Evolutionary conservation across 2,888 invertebrate genomes (phyloP).

Genomic region (Drosophila austrosaltans): DNA sequence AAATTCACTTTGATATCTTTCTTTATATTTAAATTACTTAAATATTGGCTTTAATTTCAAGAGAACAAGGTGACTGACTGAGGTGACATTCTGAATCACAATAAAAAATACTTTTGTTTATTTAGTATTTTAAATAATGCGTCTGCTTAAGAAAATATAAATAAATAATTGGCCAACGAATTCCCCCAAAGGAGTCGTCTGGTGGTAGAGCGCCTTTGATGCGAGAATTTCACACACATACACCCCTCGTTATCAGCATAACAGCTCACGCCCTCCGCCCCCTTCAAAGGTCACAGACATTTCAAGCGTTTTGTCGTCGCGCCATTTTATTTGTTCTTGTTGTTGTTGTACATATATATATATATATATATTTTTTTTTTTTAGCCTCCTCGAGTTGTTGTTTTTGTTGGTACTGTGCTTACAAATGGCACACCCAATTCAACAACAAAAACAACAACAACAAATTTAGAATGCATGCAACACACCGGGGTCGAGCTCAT

Average conservation of each 20-base stretch:
- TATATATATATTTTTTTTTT: constrained; percentile 36
- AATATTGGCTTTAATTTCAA: not conserved
- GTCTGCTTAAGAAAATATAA: constrained; percentile 50
- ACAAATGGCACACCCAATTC: constrained; percentile 46
- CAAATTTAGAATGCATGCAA: constrained; percentile 52
- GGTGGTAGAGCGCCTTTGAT: constrained; percentile 39
- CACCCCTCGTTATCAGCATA: not conserved
- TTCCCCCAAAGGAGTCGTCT: constrained; percentile 59
- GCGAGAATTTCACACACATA: constrained; percentile 4
- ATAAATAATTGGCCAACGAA: constrained; percentile 45
- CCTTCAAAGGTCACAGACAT: constrained; percentile 72
- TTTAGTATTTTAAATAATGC: constrained; percentile 64
- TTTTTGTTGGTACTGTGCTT: constrained; percentile 29
- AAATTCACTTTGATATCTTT: too few species aligned
- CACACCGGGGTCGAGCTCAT: constrained; percentile 40
- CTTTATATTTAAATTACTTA: too few species aligned
- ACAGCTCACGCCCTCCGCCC: not conserved
- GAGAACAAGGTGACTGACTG: not conserved
- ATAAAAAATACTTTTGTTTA: constrained; percentile 37
- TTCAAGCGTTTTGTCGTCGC: constrained; percentile 70
- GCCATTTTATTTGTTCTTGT: constrained; percentile 51
- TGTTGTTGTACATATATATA: constrained; percentile 28
- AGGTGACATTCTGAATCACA: not conserved
- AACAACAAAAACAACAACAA: not conserved
- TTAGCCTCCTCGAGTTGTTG: constrained; percentile 6